Percentiles rank a stretch among this genome's conserved stretches.
Conservation (phyloP, 2,113 vertebrate species). For the Gymnobelideus leadbeateri region DNA sequence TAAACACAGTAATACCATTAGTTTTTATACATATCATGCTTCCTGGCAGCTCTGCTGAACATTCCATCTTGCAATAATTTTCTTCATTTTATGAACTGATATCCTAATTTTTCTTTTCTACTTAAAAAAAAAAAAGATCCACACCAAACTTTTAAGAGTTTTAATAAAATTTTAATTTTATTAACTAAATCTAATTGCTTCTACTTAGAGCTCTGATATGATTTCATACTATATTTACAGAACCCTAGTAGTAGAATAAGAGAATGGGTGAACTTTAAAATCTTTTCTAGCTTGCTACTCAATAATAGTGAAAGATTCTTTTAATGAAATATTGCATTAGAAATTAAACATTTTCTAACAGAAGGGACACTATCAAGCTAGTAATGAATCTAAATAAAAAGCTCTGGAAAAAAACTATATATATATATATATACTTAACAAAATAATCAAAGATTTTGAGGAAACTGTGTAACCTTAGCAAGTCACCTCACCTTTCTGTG, state of each 20-base stretch:
- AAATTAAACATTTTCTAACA: background rate
- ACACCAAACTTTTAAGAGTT: background rate
- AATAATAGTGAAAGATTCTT: background rate
- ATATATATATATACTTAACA: no score
- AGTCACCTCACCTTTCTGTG: no score
- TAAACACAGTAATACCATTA: no score
- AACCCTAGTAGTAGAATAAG: background rate
- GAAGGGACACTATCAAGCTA: no score
- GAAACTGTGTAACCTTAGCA: no score
- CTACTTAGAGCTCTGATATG: background rate
- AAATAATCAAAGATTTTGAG: no score
- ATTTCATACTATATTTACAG: background rate
- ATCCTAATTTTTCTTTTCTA: background rate
- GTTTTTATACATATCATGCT: no score
- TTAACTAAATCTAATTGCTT: no score
- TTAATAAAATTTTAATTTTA: background rate
- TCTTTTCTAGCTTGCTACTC: background rate
- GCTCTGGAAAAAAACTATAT: no score
- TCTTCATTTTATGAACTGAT: background rate
- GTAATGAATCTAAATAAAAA: no score
- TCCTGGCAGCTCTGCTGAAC: no score
- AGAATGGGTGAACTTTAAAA: background rate
- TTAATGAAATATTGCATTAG: background rate
- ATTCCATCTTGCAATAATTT: background rate
- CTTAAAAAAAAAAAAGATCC: background rate